These are phyloP conservation scores for Cetonia aurata DNA, from an alignment of 2,888 invertebrate genomes.

Conservation along the genomic window DNA sequence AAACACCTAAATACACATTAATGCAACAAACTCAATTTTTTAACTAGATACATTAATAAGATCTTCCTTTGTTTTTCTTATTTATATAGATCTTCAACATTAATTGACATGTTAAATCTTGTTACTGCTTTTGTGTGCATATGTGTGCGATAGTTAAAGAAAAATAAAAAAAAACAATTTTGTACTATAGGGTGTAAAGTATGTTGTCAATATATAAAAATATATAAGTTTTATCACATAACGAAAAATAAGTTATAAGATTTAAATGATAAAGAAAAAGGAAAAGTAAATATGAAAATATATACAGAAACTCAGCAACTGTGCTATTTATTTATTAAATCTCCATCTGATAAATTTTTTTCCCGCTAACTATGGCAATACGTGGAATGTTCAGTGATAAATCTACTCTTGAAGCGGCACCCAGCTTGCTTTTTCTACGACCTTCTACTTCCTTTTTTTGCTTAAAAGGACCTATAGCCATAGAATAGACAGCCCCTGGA, in stretches of 20 bases:
- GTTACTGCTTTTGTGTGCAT: conserved; percentile 64
- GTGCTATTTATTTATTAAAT: conserved; percentile 53
- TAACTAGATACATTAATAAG: too few relatives aligned
- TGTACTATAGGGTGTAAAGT: conserved; percentile 74
- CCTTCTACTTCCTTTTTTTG: conserved; percentile 55
- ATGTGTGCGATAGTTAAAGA: conserved; percentile 64
- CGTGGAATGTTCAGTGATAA: conserved; percentile 34
- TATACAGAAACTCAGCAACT: conserved; percentile 2
- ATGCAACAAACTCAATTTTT: too few relatives aligned
- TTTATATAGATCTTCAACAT: too few relatives aligned
- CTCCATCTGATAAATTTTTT: conserved; percentile 71
- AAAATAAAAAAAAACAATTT: conserved; percentile 65
- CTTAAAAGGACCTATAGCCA: conserved; percentile 70
- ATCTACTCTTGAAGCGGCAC: neutral
- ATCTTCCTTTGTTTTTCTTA: too few relatives aligned
- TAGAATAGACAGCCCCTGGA: conserved; percentile 70
- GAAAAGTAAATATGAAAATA: conserved; percentile 52
- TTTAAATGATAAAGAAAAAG: conserved; percentile 54
- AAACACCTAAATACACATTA: too few relatives aligned
- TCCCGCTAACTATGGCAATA: conserved; percentile 62
- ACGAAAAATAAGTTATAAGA: conserved; percentile 54
- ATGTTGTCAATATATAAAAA: conserved; percentile 60
- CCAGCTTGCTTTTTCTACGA: conserved; percentile 55
- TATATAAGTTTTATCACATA: conserved; percentile 67
- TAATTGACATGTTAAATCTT: conserved; percentile 54